Evolutionary conservation across 2,797 vertebrate genomes (phyloP), one percentile per base, ranked within the genome.

Genomic region (Typhlichthys eigenmanni): DNA sequence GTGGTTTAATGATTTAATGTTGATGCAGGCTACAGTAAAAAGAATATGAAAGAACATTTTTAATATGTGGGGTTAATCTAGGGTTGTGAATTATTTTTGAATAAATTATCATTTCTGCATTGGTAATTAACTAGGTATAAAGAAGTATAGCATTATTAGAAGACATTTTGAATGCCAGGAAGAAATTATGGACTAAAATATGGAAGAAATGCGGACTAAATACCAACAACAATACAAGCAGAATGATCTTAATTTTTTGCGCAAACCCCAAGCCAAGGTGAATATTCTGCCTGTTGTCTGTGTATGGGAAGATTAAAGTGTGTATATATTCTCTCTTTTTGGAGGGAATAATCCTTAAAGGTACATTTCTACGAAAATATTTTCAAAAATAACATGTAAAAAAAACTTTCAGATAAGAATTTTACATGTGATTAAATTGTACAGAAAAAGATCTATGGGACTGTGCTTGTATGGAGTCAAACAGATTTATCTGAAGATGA

Each of bases 401-500:
- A 89, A 88, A 89, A 79, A 87, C 85, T 85, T 90, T 94, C 86
- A 93, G 76, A 91, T 94, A 92, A 88, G 91, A 82, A 92, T 91
- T 90, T 91, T 91, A 91, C 93, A 92, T 95, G 93, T 94, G 93
- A 92, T 93, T 94, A 85, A 87, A 95, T 94, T 94, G 89, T 91
- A 91, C 78, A 78, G 86, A 86, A 86, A 90, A 73, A 32, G 45
- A 69, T 74, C 78, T 50, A 84, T 79, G 80, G 90, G 85, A 88
- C 83, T 85, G 84, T 90, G 88, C 87, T 91, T 88, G 85, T 89
- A 74, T 29, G 81, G 77, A 87, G 80, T 85, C 73, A 79, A 85
- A 85, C 68, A 82, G 75, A 88, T 86, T 88, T 88, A 80, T 86
- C 85, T 82, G 82, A 86, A 80, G 85, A 85, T 85, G 82, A 86